Percentiles rank a stretch among this genome's conserved stretches.
Evolutionary conservation across 2,888 invertebrate genomes (phyloP).

Genomic region (Caenorhabditis wallacei): DNA sequence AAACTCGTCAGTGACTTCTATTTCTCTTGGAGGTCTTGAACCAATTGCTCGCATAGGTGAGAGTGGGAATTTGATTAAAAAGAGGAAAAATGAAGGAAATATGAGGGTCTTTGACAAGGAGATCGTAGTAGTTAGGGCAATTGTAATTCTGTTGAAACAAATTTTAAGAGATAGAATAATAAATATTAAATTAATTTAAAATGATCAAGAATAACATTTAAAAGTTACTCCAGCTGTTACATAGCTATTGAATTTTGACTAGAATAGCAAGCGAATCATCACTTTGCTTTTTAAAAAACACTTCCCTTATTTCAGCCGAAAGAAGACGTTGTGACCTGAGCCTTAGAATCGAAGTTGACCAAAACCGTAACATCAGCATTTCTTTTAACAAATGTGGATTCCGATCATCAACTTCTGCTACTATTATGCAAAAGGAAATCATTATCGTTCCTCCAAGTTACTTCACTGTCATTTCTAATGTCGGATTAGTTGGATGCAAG

Average conservation of each 20-base stretch:
- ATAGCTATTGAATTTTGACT: no score
- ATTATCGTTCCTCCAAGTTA: background rate
- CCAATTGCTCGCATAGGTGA: background rate
- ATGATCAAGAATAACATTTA: no score
- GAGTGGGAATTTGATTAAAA: background rate
- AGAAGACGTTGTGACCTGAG: background rate
- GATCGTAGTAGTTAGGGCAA: no score
- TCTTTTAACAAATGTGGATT: constrained; percentile 8
- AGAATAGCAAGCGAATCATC: no score
- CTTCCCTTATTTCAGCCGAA: no score
- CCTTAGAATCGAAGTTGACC: background rate
- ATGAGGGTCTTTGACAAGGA: no score
- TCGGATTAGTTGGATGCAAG: background rate
- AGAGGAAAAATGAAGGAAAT: no score
- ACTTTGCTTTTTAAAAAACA: no score
- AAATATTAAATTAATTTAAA: no score
- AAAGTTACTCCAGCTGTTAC: no score
- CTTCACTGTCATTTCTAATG: background rate
- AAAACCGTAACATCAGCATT: background rate
- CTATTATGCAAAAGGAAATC: background rate
- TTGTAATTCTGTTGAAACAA: no score
- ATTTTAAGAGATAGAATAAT: no score
- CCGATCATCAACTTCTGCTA: background rate
- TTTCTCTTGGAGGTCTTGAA: background rate
- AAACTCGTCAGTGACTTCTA: background rate